Base-by-base conservation (phyloP, 2,113 vertebrate species). In the Myotis yumanensis region DNA sequence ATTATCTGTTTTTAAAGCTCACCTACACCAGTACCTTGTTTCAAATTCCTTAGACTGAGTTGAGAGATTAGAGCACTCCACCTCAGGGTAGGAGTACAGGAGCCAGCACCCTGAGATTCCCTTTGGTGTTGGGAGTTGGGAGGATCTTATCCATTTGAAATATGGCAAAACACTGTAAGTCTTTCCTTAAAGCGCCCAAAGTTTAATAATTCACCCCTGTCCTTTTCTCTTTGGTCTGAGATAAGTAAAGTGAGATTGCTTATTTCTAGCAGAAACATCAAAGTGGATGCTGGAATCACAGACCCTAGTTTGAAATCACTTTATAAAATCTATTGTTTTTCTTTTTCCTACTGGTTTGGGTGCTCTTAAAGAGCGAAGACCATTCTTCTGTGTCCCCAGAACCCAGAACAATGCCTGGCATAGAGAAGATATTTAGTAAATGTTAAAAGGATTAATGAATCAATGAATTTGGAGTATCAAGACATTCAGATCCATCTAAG, bases 211-310 rank as follows among this genome's bases (percentile, higher is more conserved):
- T 87, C 37, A 87, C 28, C 66, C 40, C 83, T 59, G 18, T n/a
- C 69, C 62, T 84, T 82, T 83, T 87, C 48, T 88, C n/a, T 95
- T 71, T 54, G 37, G 68, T 72, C 52, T 92, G 71, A 89, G 86
- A 72, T 30, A 64, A 57, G 68, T 91, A 73, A 48, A 81, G 14
- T 4, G 11, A 7, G 17, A 23, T 40, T 52, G 4, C n/a, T 77
- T 68, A 17, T 35, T 79, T 79, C 11, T 12, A 72, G 35, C 22
- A 85, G 52, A 83, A 62, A 77, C 11, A 83, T 11, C 69, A 37
- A 22, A 46, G 28, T 43, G 10, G 17, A 40, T 48, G n/a, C 54
- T 57, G 40, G 7, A 86, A 90, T 62, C 46, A 30, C 37, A 69
- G 32, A 23, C 35, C n/a, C 32, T 52, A 48, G 28, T 59, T 28